Evolutionary conservation across 2,797 vertebrate genomes (phyloP).

Genomic region (Chiroxiphia lanceolata): DNA sequence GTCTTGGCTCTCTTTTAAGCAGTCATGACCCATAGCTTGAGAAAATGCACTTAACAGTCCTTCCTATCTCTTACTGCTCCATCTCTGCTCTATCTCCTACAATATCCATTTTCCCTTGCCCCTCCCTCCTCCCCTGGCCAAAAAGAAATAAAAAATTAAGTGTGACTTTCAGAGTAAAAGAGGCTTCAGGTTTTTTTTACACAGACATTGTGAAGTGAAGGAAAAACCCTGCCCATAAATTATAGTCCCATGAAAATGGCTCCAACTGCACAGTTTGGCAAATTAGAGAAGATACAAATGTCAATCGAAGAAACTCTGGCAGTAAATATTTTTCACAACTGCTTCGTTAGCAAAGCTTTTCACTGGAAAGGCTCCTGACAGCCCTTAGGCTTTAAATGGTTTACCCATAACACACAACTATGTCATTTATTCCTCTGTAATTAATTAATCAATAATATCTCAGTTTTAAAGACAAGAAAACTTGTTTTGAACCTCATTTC

Average conservation of each 20-base stretch:
- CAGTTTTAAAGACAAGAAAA: not conserved
- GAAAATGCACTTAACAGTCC: conserved; percentile 26
- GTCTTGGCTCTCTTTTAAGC: not conserved
- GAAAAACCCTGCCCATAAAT: not conserved
- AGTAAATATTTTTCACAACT: conserved; percentile 54
- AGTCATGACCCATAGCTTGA: conserved; percentile 7
- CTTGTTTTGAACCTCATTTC: not conserved
- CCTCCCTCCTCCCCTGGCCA: conserved; percentile 21
- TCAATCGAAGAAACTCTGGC: not conserved
- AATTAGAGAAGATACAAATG: conserved; percentile 28
- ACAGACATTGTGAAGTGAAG: not conserved
- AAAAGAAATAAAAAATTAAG: conserved; percentile 61
- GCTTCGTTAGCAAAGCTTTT: not conserved
- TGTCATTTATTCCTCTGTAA: conserved; percentile 8
- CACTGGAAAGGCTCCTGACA: not conserved
- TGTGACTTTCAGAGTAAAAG: conserved; percentile 53
- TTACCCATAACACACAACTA: not conserved
- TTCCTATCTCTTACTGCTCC: conserved; percentile 46
- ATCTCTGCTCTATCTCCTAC: conserved; percentile 32
- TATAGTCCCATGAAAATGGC: not conserved
- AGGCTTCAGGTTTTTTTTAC: not conserved
- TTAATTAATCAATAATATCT: conserved; percentile 20
- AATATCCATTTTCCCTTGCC: conserved; percentile 27
- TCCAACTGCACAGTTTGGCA: conserved; percentile 6
- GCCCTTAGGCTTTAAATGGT: not conserved